Conservation (phyloP, 2,888 invertebrate species). For the Catocala sponsa region DNA sequence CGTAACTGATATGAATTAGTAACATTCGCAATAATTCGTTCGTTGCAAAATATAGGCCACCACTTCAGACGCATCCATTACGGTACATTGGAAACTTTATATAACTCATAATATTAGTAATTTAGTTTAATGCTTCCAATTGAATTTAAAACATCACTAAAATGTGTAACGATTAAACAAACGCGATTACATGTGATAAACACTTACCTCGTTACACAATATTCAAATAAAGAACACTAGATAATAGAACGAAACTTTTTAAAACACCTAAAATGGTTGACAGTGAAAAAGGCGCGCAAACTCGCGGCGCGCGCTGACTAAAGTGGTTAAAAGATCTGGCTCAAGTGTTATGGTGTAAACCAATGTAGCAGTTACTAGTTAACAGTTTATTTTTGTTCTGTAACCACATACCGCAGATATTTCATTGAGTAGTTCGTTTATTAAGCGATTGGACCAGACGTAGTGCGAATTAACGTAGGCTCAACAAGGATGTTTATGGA, state of each 20-base stretch:
- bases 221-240: slow-evolving; percentile 30
- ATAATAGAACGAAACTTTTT: slow-evolving; percentile 29
- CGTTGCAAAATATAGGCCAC: slow-evolving; percentile 67
- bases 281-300: slow-evolving; percentile 66
- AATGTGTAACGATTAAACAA: slow-evolving; percentile 11
- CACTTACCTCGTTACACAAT: slow-evolving; percentile 33
- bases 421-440: slow-evolving; percentile 52
- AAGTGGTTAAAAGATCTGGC: slow-evolving; percentile 62
- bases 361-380: slow-evolving; percentile 56
- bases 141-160: slow-evolving; percentile 21
- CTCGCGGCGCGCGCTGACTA: slow-evolving; percentile 58
- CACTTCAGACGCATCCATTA: slow-evolving; percentile 62
- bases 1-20: slow-evolving; percentile 50
- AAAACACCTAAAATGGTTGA: slow-evolving; percentile 34
- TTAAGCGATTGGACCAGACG: slow-evolving; percentile 38
- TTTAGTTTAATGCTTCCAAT: slow-evolving; percentile 34
- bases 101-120: slow-evolving; percentile 44
- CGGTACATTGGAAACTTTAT: slow-evolving; percentile 44
- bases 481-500: slow-evolving; percentile 36
- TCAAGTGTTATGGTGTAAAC: slow-evolving; percentile 77
- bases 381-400: slow-evolving; percentile 79
- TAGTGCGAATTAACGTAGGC: slow-evolving; percentile 35
- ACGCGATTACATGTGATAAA: neutral
- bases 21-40: slow-evolving; percentile 68
- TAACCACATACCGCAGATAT: slow-evolving; percentile 68